A percentile compares a stretch with the other conserved stretches of the same genome.
Evolutionary conservation across 2,113 vertebrate genomes (phyloP).

Genomic region (Thinocorus orbignyianus): DNA sequence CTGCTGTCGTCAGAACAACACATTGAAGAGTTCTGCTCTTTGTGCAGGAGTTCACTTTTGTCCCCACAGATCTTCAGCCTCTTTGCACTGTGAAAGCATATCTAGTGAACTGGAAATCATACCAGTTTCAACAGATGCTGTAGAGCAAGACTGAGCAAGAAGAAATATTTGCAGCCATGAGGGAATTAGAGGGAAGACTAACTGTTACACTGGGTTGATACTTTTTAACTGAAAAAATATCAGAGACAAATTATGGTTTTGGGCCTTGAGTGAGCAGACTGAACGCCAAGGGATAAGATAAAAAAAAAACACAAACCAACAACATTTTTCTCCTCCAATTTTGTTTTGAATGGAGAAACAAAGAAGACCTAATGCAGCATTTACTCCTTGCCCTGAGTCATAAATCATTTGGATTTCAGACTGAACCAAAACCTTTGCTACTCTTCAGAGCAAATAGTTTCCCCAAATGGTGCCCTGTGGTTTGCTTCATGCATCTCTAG

Average conservation of each 20-base stretch:
- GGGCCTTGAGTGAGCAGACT: not conserved
- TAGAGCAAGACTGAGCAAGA: not conserved
- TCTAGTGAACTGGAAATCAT: not conserved
- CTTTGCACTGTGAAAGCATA: not conserved
- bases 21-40: not conserved
- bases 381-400: not conserved
- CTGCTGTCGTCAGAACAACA: not conserved
- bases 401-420: not conserved
- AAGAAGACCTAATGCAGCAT: not conserved
- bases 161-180: not conserved
- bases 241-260: not conserved
- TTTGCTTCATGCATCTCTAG: not conserved
- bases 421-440: not conserved
- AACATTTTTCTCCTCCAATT: not conserved
- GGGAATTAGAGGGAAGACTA: not conserved
- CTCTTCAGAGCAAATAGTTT: accelerated
- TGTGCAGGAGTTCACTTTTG: not conserved
- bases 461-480: not conserved
- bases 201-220: not conserved
- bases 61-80: not conserved
- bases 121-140: not conserved
- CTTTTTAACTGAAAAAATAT: not conserved
- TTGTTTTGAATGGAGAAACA: not conserved
- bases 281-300: not conserved
- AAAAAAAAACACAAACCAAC: not conserved